Conservation (phyloP, 53 echinoderm and acorn worm species). For the Stichopus horrens region DNA sequence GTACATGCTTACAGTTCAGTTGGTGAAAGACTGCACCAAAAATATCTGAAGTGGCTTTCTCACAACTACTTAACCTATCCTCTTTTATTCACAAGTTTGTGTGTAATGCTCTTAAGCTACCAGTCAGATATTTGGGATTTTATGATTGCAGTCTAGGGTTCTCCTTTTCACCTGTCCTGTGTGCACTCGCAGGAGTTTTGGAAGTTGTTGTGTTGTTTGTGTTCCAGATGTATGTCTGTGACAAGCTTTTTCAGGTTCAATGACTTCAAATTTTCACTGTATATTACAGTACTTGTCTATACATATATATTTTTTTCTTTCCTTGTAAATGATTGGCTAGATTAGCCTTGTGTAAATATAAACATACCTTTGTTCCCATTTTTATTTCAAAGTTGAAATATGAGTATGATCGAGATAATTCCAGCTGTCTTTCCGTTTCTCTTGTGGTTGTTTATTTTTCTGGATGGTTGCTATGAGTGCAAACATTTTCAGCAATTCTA, state of each 20-base stretch:
- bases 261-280: slow-evolving; percentile 5
- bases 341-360: slow-evolving; percentile 13
- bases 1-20: too few species aligned
- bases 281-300: slow-evolving; percentile 38
- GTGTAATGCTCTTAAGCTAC: too few species aligned
- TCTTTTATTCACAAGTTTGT: too few species aligned
- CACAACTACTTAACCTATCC: too few species aligned
- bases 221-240: not conserved
- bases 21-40: too few species aligned
- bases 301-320: not conserved
- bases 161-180: not conserved
- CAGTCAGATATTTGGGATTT: too few species aligned
- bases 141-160: too few species aligned
- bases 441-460: not conserved
- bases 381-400: slow-evolving; percentile 45
- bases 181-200: not conserved
- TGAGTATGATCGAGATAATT: slow-evolving; percentile 12
- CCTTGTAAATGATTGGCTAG: slow-evolving; percentile 20
- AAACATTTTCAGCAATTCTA: too few species aligned
- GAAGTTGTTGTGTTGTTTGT: not conserved
- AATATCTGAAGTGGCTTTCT: too few species aligned
- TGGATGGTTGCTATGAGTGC: too few species aligned
- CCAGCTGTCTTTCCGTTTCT: not conserved
- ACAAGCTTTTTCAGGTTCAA: not conserved
- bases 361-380: slow-evolving; percentile 27